A percentile compares a stretch with the other conserved stretches of the same genome.
phyloP scores from a whole-genome alignment of 2,888 invertebrate genomes.

The Ischnura elegans region DNA sequence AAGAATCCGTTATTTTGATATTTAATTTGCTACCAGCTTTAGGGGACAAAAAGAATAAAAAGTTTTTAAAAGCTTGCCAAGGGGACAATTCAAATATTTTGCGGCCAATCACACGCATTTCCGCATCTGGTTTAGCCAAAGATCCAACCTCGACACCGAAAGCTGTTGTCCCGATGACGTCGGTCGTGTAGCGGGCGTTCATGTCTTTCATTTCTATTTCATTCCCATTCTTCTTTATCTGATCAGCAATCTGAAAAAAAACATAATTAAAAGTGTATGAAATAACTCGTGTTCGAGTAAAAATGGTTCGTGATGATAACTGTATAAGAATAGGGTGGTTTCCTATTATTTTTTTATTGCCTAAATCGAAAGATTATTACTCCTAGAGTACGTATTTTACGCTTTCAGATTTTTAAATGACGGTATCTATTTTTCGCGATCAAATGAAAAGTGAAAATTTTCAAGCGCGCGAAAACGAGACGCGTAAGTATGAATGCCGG shows the following conservation, averaged over 20 bases:
- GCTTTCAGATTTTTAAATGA: too few relatives aligned
- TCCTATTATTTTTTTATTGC: too few relatives aligned
- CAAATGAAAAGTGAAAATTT: too few relatives aligned
- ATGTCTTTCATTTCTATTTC: conserved; percentile 55
- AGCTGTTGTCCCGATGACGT: conserved; percentile 37
- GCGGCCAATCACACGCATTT: conserved; percentile 54
- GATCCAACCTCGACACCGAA: conserved; percentile 42
- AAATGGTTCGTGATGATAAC: too few relatives aligned
- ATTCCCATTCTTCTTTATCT: conserved; percentile 47
- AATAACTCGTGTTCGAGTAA: not conserved
- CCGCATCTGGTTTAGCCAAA: conserved; percentile 30
- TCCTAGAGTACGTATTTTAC: too few relatives aligned
- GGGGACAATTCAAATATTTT: conserved; percentile 34
- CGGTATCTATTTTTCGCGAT: too few relatives aligned
- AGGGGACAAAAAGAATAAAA: conserved; percentile 25
- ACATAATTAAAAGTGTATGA: not conserved
- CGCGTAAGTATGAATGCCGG: too few relatives aligned
- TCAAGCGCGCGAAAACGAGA: too few relatives aligned
- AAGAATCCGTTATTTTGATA: not conserved
- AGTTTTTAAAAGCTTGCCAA: conserved; percentile 1
- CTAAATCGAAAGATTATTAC: too few relatives aligned
- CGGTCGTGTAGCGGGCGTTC: conserved; percentile 30
- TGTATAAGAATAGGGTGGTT: too few relatives aligned
- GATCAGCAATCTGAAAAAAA: not conserved
- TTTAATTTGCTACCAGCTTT: not conserved